Conservation (phyloP, 1,140 invertebrate species). For the Limonius californicus region DNA sequence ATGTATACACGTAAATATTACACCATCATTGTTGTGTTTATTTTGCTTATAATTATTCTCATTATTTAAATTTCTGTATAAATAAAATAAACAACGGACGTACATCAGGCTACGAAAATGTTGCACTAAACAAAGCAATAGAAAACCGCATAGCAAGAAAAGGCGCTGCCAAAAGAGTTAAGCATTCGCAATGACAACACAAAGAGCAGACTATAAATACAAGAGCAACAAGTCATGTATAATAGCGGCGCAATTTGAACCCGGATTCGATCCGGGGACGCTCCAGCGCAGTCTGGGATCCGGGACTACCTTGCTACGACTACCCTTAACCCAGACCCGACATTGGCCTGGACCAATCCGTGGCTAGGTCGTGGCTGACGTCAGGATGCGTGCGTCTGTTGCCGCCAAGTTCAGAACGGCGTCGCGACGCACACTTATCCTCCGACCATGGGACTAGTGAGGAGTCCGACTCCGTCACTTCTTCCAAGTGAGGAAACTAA, state of each 20-base stretch:
- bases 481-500: constrained; percentile 49
- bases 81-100: no score
- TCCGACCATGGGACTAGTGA: constrained; percentile 50
- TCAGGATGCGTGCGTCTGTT: constrained; percentile 31
- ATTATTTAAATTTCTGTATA: no score
- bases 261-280: background rate
- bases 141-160: no score
- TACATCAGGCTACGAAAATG: no score
- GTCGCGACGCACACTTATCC: constrained; percentile 31
- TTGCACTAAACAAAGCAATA: no score
- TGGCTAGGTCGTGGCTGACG: constrained; percentile 40
- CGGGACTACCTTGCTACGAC: constrained; percentile 39
- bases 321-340: constrained; percentile 50
- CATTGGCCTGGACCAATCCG: constrained; percentile 49
- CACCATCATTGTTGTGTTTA: no score
- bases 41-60: no score
- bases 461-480: constrained; percentile 44
- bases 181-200: no score
- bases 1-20: no score
- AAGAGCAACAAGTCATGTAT: constrained; percentile 3
- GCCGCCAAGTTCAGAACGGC: constrained; percentile 25
- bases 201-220: no score
- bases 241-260: background rate
- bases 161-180: no score
- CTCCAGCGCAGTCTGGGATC: background rate